Evolutionary conservation across 2,797 vertebrate genomes (phyloP).

Genomic region (Xerus rutilus): DNA sequence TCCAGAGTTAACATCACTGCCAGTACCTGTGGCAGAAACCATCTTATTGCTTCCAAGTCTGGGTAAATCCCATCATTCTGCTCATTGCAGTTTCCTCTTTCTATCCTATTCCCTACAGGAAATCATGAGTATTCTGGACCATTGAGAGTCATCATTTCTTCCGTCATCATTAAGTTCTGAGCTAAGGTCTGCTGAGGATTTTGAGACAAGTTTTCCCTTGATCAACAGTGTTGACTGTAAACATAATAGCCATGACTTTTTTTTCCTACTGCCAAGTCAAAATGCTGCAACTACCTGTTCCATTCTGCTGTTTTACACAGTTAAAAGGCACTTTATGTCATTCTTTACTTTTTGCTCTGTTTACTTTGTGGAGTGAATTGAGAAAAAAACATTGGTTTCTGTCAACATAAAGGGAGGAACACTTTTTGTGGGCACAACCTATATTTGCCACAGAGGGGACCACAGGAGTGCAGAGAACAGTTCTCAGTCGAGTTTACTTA

Average conservation of each 20-base stretch:
- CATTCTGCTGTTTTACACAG: accelerated
- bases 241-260: background rate
- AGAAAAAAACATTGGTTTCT: background rate
- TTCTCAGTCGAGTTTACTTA: background rate
- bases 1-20: background rate
- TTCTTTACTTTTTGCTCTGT: background rate
- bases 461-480: background rate
- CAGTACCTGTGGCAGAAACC: background rate
- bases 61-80: background rate
- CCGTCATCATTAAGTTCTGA: background rate
- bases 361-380: background rate
- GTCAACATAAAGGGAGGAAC: background rate
- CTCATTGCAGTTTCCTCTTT: background rate
- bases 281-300: background rate
- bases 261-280: background rate
- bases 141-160: background rate
- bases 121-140: background rate
- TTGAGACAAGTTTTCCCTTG: background rate
- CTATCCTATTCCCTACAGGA: background rate
- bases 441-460: background rate
- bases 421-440: background rate
- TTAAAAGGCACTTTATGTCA: background rate
- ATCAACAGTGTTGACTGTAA: no score
- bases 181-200: background rate
- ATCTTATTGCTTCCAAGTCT: background rate